Evolutionary conservation across 2,113 vertebrate species (phyloP).

Genomic region (Myrmecophaga tridactyla): DNA sequence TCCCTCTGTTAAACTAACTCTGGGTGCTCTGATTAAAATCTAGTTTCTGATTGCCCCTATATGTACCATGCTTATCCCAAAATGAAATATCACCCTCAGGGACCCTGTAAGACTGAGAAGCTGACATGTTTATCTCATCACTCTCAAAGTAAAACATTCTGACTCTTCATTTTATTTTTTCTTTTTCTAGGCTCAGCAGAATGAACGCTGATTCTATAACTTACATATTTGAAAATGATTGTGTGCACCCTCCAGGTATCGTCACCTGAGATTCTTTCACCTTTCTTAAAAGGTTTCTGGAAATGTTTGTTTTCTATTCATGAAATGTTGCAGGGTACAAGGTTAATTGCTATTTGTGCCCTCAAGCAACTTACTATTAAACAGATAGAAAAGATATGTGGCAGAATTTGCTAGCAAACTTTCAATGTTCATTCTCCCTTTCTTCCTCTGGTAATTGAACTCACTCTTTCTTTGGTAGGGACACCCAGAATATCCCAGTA

Average conservation of each 20-base stretch:
- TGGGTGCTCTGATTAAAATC: not conserved
- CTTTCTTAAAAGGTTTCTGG: not conserved
- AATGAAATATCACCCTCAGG: not conserved
- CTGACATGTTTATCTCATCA: not conserved
- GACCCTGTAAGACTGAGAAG: not conserved
- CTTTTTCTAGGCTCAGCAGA: not conserved
- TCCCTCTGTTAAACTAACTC: not conserved
- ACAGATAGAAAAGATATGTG: not conserved
- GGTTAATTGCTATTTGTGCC: not conserved
- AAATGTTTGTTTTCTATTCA: not conserved
- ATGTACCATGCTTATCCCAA: not conserved
- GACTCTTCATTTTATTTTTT: not conserved
- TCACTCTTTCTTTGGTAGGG: not conserved
- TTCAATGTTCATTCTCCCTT: not conserved
- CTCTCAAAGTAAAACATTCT: slow-evolving; percentile 24
- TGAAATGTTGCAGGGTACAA: not conserved
- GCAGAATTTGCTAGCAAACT: not conserved
- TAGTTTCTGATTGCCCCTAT: not conserved
- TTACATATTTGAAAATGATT: not conserved
- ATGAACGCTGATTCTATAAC: not conserved
- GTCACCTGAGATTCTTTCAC: not conserved
- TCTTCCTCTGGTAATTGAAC: not conserved
- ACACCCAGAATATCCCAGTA: not conserved
- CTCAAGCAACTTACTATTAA: not conserved
- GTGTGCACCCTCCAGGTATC: not conserved